Percentiles rank a stretch among this genome's conserved stretches.
phyloP scores from a whole-genome alignment of 2,888 invertebrate genomes.

The Cryptocheilus praepositus region DNA sequence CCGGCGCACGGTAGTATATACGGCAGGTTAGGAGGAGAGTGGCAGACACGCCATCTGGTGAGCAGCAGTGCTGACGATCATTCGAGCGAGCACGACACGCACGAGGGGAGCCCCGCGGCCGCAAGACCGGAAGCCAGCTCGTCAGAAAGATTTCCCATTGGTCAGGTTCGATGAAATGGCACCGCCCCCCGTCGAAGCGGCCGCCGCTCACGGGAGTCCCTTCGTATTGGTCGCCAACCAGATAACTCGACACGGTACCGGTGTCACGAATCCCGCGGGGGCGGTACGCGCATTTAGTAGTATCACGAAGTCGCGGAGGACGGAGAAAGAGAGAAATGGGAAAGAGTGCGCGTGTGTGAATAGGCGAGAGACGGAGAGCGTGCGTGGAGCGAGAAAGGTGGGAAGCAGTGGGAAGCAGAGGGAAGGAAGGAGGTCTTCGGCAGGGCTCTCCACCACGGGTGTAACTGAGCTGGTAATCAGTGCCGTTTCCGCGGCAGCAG shows the following conservation, averaged over 20 bases:
- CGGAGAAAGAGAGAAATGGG: conserved; percentile 25
- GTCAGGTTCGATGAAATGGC: conserved; percentile 35
- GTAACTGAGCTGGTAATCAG: conserved; percentile 71
- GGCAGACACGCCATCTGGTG: conserved; percentile 20
- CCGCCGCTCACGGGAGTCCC: conserved; percentile 51
- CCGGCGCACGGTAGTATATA: neutral
- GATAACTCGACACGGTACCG: conserved; percentile 56
- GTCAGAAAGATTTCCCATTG: conserved; percentile 47
- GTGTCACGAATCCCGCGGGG: conserved; percentile 68
- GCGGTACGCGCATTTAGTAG: conserved; percentile 55
- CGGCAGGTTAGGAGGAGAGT: no score
- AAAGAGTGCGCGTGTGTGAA: neutral
- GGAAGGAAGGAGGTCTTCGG: conserved; percentile 20
- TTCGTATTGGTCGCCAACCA: conserved; percentile 60
- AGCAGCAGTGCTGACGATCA: no score
- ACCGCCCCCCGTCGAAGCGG: conserved; percentile 61
- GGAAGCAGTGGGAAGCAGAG: conserved; percentile 1
- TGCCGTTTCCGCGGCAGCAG: conserved; percentile 74
- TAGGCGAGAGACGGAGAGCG: no score
- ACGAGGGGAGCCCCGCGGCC: neutral
- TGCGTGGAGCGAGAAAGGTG: conserved; percentile 5
- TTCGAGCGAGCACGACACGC: neutral
- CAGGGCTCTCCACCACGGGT: conserved; percentile 62
- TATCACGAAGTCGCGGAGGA: conserved; percentile 29
- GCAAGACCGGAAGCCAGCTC: conserved; percentile 16